phyloP scores from a whole-genome alignment of 2,797 vertebrate species.

The Poecilia wingei region DNA sequence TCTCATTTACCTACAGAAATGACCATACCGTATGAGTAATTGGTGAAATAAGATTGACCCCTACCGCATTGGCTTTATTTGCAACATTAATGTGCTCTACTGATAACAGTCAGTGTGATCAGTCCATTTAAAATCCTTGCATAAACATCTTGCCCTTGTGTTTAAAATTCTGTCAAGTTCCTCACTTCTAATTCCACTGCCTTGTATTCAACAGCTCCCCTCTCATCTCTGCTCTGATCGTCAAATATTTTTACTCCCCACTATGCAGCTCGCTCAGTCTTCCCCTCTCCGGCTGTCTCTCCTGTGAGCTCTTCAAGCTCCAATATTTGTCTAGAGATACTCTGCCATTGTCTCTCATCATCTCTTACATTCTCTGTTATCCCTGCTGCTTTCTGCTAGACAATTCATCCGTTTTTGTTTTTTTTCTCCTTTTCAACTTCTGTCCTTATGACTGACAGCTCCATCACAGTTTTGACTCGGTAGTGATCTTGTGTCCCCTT shows the following conservation, averaged over 20 bases:
- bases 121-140: slow-evolving; percentile 21
- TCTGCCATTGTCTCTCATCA: slow-evolving; percentile 54
- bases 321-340: slow-evolving; percentile 65
- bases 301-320: slow-evolving; percentile 60
- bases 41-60: too few relatives aligned
- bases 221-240: slow-evolving; percentile 54
- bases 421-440: neutral
- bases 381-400: slow-evolving; percentile 25
- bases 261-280: slow-evolving; percentile 33
- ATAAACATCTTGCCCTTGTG: slow-evolving; percentile 16
- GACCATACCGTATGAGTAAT: neutral
- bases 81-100: slow-evolving; percentile 7
- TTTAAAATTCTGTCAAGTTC: slow-evolving; percentile 15
- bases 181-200: slow-evolving; percentile 45
- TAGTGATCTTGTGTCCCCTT: slow-evolving; percentile 17
- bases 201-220: slow-evolving; percentile 49
- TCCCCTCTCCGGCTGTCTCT: slow-evolving; percentile 48
- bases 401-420: slow-evolving; percentile 5
- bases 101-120: slow-evolving; percentile 7
- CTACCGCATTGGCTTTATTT: too few relatives aligned
- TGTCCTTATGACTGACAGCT: slow-evolving; percentile 12
- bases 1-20: neutral
- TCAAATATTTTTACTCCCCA: slow-evolving; percentile 56
- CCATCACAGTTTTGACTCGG: slow-evolving; percentile 33
- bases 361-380: slow-evolving; percentile 29